Evolutionary conservation across 2,888 invertebrate species (phyloP).

Genomic region (Xestia ashworthii): DNA sequence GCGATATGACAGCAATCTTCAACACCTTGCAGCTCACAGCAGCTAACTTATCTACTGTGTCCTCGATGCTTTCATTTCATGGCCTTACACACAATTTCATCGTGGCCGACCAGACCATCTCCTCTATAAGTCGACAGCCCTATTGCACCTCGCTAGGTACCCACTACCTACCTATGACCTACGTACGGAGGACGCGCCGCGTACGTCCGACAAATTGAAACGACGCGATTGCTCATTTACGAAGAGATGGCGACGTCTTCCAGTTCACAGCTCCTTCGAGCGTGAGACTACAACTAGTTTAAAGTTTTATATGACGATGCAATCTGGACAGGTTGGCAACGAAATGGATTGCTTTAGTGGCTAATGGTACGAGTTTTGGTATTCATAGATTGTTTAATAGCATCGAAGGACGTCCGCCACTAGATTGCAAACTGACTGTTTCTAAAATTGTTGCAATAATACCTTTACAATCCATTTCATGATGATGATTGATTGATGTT

Average conservation of each 20-base stretch:
- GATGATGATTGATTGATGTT: not conserved
- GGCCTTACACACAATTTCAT: not conserved
- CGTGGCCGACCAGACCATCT: not conserved
- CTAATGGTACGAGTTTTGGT: not conserved
- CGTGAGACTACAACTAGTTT: not conserved
- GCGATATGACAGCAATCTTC: not conserved
- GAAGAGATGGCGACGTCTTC: constrained; percentile 12
- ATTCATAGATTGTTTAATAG: not conserved
- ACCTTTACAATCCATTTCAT: not conserved
- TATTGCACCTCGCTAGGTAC: not conserved
- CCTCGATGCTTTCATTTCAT: not conserved
- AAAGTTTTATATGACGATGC: constrained; percentile 7
- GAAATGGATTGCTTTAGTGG: not conserved
- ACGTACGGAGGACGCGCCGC: not conserved
- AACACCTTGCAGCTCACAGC: not conserved
- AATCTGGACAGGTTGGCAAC: not conserved
- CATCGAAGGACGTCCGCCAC: not conserved
- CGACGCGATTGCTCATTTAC: constrained; percentile 62
- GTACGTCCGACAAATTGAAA: constrained; percentile 54
- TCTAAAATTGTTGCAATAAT: not conserved
- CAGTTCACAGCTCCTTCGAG: constrained; percentile 9
- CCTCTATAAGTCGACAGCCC: constrained; percentile 23
- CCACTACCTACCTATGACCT: not conserved
- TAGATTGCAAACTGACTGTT: not conserved
- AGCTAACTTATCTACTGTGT: not conserved